Evolutionary conservation across 2,888 invertebrate genomes (phyloP), one percentile per base, ranked within the genome.

Genomic region (Andricus quercusramuli): DNA sequence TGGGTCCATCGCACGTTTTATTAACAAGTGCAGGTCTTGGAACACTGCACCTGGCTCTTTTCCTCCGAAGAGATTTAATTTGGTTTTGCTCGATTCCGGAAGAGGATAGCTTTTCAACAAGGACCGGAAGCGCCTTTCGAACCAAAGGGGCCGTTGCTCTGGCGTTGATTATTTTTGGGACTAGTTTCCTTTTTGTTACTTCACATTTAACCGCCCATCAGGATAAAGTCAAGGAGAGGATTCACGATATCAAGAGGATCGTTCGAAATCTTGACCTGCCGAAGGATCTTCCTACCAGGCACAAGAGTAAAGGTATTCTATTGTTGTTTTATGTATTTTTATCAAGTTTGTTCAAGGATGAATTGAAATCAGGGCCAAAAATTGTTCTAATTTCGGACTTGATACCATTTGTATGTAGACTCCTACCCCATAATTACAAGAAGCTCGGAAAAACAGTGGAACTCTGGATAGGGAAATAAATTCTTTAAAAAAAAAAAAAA

Each of bases 91-190:
- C 99, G 86, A 95, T 97, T 1, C 96, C 98, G 0, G 98, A 98
- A 93, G 98, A 98, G 86, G 96, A 96, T 1, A 96, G 95, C 87
- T 94, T 98, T 82, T 97, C 98, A 1, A 98, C 98, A 1, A 94
- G 99, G 86, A 97, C 98, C 0, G 98, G 98, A 0, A 97, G 97
- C 11, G 97, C 98, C 0, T 97, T 97, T 91, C 95, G 97, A 81
- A 98, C 99, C 41, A 99, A 99, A 94, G 99, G 99, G 6, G 99
- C 98, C 0, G 96, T 99, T 0, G 99, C 97, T 0, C 96, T 98
- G 88, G 97, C 97, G 5, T 97, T 99, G 89, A 96, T 97, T 85
- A 93, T 99, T 5, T 99, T 99, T 90, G 99, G 99, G 20, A 98
- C 99, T 0, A 97, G 98, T 17, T 97, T 99, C 93, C 94, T 99